Evolutionary conservation across 2,113 vertebrate species (phyloP).

Genomic region (Lophotis ruficrista): DNA sequence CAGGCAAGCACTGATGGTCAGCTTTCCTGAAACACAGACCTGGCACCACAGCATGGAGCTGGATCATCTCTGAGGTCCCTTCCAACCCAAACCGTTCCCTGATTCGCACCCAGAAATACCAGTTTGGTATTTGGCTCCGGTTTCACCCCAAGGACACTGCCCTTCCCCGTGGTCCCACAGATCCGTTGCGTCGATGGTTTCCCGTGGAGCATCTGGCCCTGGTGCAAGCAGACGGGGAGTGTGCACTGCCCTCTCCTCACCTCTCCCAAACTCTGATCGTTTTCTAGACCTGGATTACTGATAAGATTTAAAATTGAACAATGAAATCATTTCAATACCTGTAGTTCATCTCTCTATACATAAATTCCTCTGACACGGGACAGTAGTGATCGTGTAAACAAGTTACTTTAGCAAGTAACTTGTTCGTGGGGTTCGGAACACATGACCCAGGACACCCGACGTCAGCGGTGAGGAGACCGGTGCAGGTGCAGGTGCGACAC

Average conservation of each 20-base stretch:
- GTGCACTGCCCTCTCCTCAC: rapidly evolving
- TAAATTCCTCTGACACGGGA: not conserved
- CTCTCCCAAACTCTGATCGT: not conserved
- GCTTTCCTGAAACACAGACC: too few species aligned
- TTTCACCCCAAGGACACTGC: rapidly evolving
- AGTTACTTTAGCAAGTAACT: not conserved
- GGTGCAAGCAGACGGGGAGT: too few species aligned
- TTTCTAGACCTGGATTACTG: not conserved
- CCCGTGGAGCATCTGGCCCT: not conserved
- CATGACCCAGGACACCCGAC: not conserved
- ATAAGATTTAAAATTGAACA: not conserved
- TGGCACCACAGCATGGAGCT: not conserved
- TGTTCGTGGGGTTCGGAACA: rapidly evolving
- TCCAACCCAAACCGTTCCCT: too few species aligned
- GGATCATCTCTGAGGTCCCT: too few species aligned
- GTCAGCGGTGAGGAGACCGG: not conserved
- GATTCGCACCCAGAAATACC: not conserved
- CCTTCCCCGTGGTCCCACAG: not conserved
- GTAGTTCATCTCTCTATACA: not conserved
- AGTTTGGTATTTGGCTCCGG: not conserved
- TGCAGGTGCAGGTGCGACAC: not conserved
- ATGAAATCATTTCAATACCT: not conserved
- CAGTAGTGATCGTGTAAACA: not conserved
- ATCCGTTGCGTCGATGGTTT: not conserved
- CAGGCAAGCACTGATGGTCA: rapidly evolving